Evolutionary conservation across 2,797 vertebrate genomes (phyloP).

Genomic region (Eupleurogrammus muticus): DNA sequence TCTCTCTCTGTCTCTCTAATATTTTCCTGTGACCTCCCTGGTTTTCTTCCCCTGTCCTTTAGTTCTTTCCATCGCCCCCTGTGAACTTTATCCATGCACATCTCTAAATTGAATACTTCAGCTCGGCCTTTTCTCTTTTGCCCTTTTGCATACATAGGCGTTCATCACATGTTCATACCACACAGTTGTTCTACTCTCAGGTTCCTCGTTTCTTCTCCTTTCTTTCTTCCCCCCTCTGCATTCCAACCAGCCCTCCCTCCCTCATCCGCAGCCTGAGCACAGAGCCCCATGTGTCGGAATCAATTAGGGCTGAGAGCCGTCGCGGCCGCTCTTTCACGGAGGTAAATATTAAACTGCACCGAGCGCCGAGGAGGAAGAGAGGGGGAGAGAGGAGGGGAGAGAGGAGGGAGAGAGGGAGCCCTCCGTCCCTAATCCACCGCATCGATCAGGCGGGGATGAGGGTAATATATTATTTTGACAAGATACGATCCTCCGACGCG

Average conservation of each 20-base stretch:
- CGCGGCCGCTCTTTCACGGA: constrained; percentile 87
- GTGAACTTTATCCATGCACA: constrained; percentile 46
- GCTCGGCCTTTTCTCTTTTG: constrained; percentile 37
- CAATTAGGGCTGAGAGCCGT: constrained; percentile 90
- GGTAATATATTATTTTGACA: constrained; percentile 99
- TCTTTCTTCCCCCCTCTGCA: constrained; percentile 57
- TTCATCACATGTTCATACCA: constrained; percentile 18
- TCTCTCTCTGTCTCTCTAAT: constrained; percentile 42
- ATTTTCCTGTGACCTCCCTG: constrained; percentile 54
- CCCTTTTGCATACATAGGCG: constrained; percentile 11
- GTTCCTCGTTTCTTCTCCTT: not conserved
- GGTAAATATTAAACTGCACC: constrained; percentile 92
- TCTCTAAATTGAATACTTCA: constrained; percentile 33
- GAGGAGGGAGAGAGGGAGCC: constrained; percentile 75
- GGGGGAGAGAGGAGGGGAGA: constrained; percentile 53
- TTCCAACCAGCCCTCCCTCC: constrained; percentile 68
- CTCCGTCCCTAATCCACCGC: constrained; percentile 96
- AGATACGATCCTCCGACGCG: constrained; percentile 96
- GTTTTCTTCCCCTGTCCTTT: constrained; percentile 30
- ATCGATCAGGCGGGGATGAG: constrained; percentile 98
- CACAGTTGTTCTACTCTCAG: constrained; percentile 11
- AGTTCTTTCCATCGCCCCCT: constrained; percentile 27
- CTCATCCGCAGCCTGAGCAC: constrained; percentile 83
- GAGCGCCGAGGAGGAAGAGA: constrained; percentile 77
- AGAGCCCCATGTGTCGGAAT: constrained; percentile 90